A percentile compares a stretch with the other conserved stretches of the same genome.
Evolutionary conservation across 2,113 vertebrate species (phyloP).

Genomic region (Cervus canadensis): DNA sequence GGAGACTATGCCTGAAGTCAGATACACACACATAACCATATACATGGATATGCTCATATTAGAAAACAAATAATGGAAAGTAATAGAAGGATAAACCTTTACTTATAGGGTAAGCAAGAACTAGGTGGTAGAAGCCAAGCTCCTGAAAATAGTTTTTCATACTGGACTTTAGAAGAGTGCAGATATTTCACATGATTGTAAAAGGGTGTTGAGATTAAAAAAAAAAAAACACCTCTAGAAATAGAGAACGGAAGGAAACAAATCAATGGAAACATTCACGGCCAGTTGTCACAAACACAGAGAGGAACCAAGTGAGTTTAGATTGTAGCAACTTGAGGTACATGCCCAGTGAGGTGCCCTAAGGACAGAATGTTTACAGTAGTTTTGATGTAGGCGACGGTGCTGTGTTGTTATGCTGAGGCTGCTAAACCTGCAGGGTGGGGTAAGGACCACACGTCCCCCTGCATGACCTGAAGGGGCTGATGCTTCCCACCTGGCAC

Average conservation of each 20-base stretch:
- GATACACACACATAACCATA: fast-evolving
- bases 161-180: not conserved
- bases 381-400: fast-evolving
- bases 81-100: not conserved
- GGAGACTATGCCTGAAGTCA: not conserved
- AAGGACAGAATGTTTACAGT: not conserved
- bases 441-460: fast-evolving
- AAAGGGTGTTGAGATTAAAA: not conserved
- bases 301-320: not conserved
- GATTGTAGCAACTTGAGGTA: not conserved
- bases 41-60: not conserved
- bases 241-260: not conserved
- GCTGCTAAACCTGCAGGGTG: fast-evolving
- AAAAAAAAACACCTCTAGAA: not conserved
- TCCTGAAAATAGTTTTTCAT: not conserved
- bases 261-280: not conserved
- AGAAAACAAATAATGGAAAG: not conserved
- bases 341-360: not conserved
- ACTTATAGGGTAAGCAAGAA: not conserved
- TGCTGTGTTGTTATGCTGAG: not conserved
- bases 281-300: not conserved
- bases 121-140: not conserved
- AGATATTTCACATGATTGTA: not conserved
- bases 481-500: not conserved
- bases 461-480: not conserved